Evolutionary conservation across 2,888 invertebrate species (phyloP), one percentile per base, ranked within the genome.

Genomic region (Epistrophe eligans): DNA sequence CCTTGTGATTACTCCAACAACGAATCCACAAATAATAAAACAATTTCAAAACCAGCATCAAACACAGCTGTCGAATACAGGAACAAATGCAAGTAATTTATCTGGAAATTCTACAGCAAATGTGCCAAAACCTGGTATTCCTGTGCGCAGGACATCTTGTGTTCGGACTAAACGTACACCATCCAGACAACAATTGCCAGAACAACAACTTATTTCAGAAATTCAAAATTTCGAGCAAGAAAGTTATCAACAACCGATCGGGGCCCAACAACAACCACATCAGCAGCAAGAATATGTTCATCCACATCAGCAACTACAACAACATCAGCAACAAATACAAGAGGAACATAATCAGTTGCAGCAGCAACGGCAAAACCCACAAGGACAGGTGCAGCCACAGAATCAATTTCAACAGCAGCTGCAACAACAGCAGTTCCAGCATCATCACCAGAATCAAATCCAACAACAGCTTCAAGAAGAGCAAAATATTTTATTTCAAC

Each of bases 1-100:
- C 0, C 94, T 95, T 43, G 94, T 95, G 0, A 92, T 94, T 88
- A 92, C 93, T 8, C 89, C 89, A 19, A 83, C 77, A 48, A 55
- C 79, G 9, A 77, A 85, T 64, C 77, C 73, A 28, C 71, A 79
- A 35, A 72, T 87, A n/a, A 57, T 77, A 43, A 81, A 81, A 32
- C 80, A 88, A 57, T 76, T 77, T 45, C 77, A 81, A 55, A 77
- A 15, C 15, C 80, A 88, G 15, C 67, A 71, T 10, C 84, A 71
- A 55, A n/a, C 28, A 10, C n/a, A 81, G n/a, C 19, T 73, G 10
- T 50, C 58, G n/a, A 72, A 71, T 50, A 10, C 28, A 11, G 58
- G 24, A 6, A 5, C 57, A 17, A 13, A 32, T n/a, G 5, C 7
- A 3, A 58, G 24, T 1, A 24, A 15, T n/a, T 55, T 19, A 2